phyloP scores from a whole-genome alignment of 2,113 vertebrate genomes.

The Scomber japonicus region DNA sequence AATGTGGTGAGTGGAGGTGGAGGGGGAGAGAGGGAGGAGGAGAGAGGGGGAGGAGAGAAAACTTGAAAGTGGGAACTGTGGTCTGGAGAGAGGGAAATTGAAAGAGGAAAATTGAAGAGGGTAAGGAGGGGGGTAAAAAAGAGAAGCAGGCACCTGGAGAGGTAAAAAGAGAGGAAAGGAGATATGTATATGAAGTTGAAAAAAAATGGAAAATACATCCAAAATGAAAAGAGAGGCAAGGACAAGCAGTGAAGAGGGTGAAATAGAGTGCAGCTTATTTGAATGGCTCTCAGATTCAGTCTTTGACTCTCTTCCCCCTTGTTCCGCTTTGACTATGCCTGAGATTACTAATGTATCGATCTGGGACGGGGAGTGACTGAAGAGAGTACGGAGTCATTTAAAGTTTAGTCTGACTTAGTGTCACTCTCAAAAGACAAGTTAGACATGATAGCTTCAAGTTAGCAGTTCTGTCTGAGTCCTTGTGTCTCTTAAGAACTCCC shows the following conservation, averaged over 20 bases:
- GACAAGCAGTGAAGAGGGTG: conserved; percentile 52
- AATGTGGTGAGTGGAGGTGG: neutral
- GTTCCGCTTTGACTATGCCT: conserved; percentile 43
- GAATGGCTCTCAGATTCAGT: conserved; percentile 57
- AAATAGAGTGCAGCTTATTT: conserved; percentile 65
- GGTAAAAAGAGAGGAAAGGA: conserved; percentile 26
- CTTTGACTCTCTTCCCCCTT: conserved; percentile 55
- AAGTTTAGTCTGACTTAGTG: conserved; percentile 61
- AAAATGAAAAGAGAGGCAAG: conserved; percentile 45
- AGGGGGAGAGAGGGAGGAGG: too few species aligned
- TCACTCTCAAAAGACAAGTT: conserved; percentile 31
- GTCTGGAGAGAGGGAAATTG: conserved; percentile 25
- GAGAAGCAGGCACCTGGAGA: conserved; percentile 36
- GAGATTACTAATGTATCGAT: conserved; percentile 53
- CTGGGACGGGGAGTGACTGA: conserved; percentile 30
- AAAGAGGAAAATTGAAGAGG: conserved; percentile 36
- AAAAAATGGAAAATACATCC: conserved; percentile 56
- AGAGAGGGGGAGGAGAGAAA: too few species aligned
- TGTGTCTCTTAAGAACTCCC: neutral
- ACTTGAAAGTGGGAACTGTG: conserved; percentile 25
- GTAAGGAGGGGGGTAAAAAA: conserved; percentile 21
- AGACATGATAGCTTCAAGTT: conserved; percentile 31
- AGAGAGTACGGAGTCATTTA: conserved; percentile 56
- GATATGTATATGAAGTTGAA: conserved; percentile 33
- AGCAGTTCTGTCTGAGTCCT: neutral